Percentiles rank a stretch among this genome's conserved stretches.
phyloP scores from a whole-genome alignment of 2,888 invertebrate genomes.

The Andrena dorsata region DNA sequence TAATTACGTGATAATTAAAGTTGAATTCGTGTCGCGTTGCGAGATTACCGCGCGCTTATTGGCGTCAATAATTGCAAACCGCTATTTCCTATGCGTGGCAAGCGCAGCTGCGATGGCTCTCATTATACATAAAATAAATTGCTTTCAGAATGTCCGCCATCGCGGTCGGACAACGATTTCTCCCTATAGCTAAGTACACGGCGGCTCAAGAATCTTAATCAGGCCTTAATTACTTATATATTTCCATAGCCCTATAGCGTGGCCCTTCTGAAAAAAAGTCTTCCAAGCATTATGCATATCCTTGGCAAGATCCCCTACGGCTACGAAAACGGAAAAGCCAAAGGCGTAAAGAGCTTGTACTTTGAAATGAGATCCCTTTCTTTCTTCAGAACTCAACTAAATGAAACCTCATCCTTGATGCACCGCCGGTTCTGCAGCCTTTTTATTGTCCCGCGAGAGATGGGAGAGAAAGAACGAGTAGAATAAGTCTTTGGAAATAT shows the following conservation, averaged over 20 bases:
- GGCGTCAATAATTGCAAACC: background rate
- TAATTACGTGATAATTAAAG: background rate
- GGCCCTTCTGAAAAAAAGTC: conserved; percentile 60
- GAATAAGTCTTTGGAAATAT: conserved; percentile 67
- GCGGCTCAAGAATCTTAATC: conserved; percentile 60
- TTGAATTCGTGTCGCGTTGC: conserved; percentile 14
- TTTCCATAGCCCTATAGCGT: conserved; percentile 58
- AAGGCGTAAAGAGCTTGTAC: conserved; percentile 80
- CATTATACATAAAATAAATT: conserved; percentile 27
- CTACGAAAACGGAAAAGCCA: conserved; percentile 74
- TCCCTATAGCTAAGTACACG: conserved; percentile 2
- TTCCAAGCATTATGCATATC: conserved; percentile 74
- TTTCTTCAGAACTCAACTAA: conserved; percentile 79
- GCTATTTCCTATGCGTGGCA: background rate
- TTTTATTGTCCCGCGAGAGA: conserved; percentile 77
- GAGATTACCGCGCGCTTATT: background rate
- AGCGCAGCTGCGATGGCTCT: background rate
- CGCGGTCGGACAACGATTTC: conserved; percentile 1
- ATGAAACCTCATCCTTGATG: conserved; percentile 76
- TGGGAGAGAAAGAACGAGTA: conserved; percentile 30
- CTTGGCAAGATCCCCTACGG: conserved; percentile 73
- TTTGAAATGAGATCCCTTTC: conserved; percentile 79
- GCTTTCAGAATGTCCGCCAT: conserved; percentile 26
- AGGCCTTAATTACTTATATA: conserved; percentile 75
- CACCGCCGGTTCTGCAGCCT: conserved; percentile 71